Conservation (phyloP, 1,140 invertebrate genomes). For the Littorina saxatilis region DNA sequence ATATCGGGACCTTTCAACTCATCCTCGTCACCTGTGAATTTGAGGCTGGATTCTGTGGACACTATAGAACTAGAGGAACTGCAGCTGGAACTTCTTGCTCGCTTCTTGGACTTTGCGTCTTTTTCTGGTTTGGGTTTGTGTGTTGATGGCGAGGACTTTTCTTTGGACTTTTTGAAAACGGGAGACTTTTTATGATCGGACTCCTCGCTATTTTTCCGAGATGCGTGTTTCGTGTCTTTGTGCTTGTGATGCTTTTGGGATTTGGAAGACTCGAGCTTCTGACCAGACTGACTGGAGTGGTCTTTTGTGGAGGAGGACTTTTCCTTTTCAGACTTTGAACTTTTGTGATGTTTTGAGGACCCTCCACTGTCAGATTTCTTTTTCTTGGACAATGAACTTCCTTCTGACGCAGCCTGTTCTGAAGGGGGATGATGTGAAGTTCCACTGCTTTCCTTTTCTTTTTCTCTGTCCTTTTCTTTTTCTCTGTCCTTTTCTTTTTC, state of each 20-base stretch:
- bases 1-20: neutral
- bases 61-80: conserved; percentile 12
- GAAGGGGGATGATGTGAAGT: neutral
- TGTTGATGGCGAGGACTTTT: neutral
- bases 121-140: neutral
- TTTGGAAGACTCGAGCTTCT: conserved; percentile 19
- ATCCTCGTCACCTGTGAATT: conserved; percentile 30
- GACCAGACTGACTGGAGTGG: conserved; percentile 15
- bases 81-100: neutral
- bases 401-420: neutral
- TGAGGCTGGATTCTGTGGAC: conserved; percentile 32
- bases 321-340: neutral
- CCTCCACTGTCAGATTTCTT: neutral
- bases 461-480: no score
- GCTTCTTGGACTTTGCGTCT: neutral
- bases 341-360: neutral
- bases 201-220: neutral
- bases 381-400: neutral
- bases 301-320: neutral
- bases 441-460: conserved; percentile 8
- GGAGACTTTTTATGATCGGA: conserved; percentile 25
- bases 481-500: no score
- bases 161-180: neutral
- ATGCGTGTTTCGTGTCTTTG: neutral
- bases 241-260: conserved; percentile 3